These are phyloP conservation scores for Pelosia muscerda DNA, from an alignment of 2,888 invertebrate genomes.

Conservation along the genomic window DNA sequence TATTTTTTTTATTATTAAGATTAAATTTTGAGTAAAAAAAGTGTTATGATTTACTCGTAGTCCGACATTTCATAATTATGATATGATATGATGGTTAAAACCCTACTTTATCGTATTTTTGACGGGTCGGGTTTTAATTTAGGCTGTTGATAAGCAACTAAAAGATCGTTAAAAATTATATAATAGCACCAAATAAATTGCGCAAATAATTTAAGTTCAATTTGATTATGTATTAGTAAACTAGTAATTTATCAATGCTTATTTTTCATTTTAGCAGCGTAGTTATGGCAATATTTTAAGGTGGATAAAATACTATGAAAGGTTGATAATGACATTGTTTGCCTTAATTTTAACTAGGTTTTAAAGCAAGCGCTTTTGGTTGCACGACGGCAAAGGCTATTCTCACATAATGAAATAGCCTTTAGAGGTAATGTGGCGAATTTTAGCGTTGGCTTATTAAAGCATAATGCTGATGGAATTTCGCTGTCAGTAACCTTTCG, in stretches of 20 bases:
- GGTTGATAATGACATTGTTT: constrained; percentile 11
- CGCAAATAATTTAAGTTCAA: too few relatives aligned
- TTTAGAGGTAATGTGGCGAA: constrained; percentile 63
- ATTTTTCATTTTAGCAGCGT: not conserved
- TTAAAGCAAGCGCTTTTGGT: constrained; percentile 8
- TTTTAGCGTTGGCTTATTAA: constrained; percentile 73
- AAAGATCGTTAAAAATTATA: too few relatives aligned
- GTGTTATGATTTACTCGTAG: too few relatives aligned
- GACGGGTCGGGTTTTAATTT: too few relatives aligned
- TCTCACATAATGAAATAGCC: constrained; percentile 64
- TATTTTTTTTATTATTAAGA: not conserved
- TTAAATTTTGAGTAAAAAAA: too few relatives aligned
- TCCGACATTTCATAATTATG: too few relatives aligned
- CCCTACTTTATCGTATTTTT: too few relatives aligned
- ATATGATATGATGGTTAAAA: too few relatives aligned
- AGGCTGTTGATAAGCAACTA: too few relatives aligned
- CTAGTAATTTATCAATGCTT: not conserved
- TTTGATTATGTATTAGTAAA: too few relatives aligned
- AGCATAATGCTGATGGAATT: constrained; percentile 78
- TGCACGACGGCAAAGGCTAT: constrained; percentile 50
- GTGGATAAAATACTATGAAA: not conserved
- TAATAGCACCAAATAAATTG: too few relatives aligned
- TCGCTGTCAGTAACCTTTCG: constrained; percentile 61
- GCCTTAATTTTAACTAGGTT: constrained; percentile 13
- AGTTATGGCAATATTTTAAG: constrained; percentile 1